Percentiles rank a stretch among this genome's conserved stretches.
These are phyloP conservation scores for Drosophila arawakana DNA, from an alignment of 1,140 invertebrate genomes.

Conservation along the genomic window DNA sequence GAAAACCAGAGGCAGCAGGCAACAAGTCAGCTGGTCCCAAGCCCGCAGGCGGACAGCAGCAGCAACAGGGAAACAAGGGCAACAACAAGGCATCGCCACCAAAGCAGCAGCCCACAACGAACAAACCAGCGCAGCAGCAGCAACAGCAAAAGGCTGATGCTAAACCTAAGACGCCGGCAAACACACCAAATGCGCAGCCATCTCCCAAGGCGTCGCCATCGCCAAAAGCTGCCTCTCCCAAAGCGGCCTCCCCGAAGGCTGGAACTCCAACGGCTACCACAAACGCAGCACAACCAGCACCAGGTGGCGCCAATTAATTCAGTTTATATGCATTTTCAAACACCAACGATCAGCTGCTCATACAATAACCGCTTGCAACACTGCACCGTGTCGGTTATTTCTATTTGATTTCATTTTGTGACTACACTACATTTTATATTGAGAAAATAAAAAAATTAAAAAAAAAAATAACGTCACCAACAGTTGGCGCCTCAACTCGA, in stretches of 20 bases:
- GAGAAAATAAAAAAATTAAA: constrained; percentile 6
- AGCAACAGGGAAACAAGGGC: constrained; percentile 27
- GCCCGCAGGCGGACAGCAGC: constrained; percentile 20
- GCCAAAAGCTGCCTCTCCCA: constrained; percentile 50
- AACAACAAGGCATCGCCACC: constrained; percentile 58
- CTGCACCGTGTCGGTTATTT: constrained; percentile 13
- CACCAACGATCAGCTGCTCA: neutral
- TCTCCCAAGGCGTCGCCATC: constrained; percentile 54
- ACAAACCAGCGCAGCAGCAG: constrained; percentile 32
- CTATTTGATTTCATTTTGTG: constrained; percentile 35
- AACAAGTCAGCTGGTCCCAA: constrained; percentile 40
- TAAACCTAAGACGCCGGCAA: constrained; percentile 57
- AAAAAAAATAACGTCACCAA: no score
- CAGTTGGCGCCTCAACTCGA: no score
- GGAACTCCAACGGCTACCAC: constrained; percentile 46
- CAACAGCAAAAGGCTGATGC: constrained; percentile 22
- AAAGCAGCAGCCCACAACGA: constrained; percentile 46
- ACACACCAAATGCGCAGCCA: constrained; percentile 47
- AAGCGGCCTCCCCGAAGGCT: constrained; percentile 55
- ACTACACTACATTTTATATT: constrained; percentile 38
- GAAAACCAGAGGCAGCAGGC: neutral
- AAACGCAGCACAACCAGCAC: constrained; percentile 29
- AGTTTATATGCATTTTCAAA: constrained; percentile 57
- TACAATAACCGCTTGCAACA: neutral
- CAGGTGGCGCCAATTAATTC: constrained; percentile 50